These are phyloP conservation scores for Harpagoxenus sublaevis DNA, from an alignment of 2,888 invertebrate species.

Conservation along the genomic window DNA sequence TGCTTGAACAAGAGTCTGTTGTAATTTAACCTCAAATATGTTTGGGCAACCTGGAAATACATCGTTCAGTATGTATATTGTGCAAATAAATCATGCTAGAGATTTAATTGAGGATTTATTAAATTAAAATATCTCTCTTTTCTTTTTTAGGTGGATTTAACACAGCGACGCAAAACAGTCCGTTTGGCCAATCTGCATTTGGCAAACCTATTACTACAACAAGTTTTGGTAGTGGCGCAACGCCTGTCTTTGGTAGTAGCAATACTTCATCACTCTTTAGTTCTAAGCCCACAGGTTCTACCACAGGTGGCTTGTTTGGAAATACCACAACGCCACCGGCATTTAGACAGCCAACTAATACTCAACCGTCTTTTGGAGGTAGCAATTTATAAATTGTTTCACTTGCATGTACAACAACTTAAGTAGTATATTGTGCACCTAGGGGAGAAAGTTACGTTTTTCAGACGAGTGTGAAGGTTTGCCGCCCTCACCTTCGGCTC, in stretches of 20 bases:
- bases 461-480: too few species aligned
- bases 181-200: conserved; percentile 87
- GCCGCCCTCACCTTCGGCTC: too few species aligned
- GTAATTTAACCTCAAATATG: conserved; percentile 71
- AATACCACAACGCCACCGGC: conserved; percentile 88
- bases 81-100: background rate
- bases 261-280: conserved; percentile 88
- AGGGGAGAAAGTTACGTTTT: too few species aligned
- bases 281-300: conserved; percentile 86
- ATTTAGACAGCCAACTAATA: conserved; percentile 89
- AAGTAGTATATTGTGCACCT: background rate
- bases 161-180: conserved; percentile 87
- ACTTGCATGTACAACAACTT: conserved; percentile 28
- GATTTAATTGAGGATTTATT: background rate
- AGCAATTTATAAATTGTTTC: conserved; percentile 48
- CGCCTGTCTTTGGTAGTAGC: conserved; percentile 91
- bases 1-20: background rate
- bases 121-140: conserved; percentile 39
- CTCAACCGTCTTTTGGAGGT: conserved; percentile 86
- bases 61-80: conserved; percentile 84
- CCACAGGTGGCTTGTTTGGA: conserved; percentile 89
- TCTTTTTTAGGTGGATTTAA: conserved; percentile 86
- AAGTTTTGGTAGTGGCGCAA: conserved; percentile 89
- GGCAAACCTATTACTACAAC: conserved; percentile 88
- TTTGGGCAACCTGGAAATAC: conserved; percentile 84